Percentiles rank a stretch among this genome's conserved stretches.
Evolutionary conservation across 2,888 invertebrate genomes (phyloP).

Genomic region (Ochropacha duplaris): DNA sequence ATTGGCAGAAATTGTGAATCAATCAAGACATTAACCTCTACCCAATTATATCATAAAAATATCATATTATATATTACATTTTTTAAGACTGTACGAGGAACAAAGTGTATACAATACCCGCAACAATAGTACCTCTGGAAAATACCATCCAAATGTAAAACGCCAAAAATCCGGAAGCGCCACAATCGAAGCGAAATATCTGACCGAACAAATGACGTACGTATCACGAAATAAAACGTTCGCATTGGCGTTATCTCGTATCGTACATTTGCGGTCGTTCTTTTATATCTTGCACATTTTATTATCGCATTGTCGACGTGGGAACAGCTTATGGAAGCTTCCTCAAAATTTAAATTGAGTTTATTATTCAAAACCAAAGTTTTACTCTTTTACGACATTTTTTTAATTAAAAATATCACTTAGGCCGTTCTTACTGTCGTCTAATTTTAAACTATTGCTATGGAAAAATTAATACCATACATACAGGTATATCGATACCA

Average conservation of each 20-base stretch:
- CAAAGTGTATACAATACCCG: not conserved
- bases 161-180: not conserved
- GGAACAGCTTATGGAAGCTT: not conserved
- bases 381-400: too few species aligned
- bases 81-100: too few species aligned
- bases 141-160: not conserved
- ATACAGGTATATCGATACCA: too few species aligned
- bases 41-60: too few species aligned
- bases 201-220: constrained; percentile 31
- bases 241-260: constrained; percentile 8
- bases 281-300: constrained; percentile 11
- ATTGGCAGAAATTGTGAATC: too few species aligned
- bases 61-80: too few species aligned
- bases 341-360: not conserved
- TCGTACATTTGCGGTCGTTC: not conserved
- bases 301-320: constrained; percentile 5
- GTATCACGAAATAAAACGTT: constrained; percentile 21
- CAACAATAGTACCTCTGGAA: not conserved
- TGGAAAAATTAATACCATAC: too few species aligned
- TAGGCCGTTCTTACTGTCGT: too few species aligned
- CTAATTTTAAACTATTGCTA: too few species aligned
- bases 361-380: too few species aligned
- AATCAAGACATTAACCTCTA: too few species aligned
- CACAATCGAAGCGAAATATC: not conserved
- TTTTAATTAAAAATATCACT: too few species aligned